phyloP scores from a whole-genome alignment of 1,140 invertebrate species.

The Drosophila pectinifera region DNA sequence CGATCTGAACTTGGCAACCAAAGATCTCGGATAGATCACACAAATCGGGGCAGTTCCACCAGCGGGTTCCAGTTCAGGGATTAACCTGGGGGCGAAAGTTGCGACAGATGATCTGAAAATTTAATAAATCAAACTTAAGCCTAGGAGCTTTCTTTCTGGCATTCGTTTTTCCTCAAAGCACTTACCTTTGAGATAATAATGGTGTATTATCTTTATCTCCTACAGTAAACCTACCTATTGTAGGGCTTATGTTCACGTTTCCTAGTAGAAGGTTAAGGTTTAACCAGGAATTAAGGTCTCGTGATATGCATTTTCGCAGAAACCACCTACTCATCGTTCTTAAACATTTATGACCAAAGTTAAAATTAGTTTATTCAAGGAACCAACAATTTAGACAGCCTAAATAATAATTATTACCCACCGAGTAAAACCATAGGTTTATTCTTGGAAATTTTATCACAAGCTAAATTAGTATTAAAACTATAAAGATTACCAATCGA shows the following conservation, averaged over 20 bases:
- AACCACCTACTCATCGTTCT: not conserved
- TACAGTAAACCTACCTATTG: no score
- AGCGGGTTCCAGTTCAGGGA: not conserved
- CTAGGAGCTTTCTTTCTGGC: not conserved
- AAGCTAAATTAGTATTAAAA: slow-evolving; percentile 25
- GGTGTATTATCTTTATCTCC: no score
- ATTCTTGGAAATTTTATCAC: slow-evolving; percentile 22
- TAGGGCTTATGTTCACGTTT: not conserved
- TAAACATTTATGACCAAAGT: no score
- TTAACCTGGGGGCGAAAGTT: slow-evolving; percentile 3
- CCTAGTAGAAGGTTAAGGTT: not conserved
- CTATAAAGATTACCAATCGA: slow-evolving; percentile 41
- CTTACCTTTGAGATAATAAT: no score
- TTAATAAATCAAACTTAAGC: not conserved
- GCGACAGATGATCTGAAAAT: not conserved
- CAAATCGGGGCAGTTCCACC: not conserved
- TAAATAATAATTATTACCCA: not conserved
- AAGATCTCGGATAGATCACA: slow-evolving; percentile 5
- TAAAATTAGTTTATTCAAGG: not conserved
- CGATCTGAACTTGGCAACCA: slow-evolving; percentile 4
- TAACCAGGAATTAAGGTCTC: not conserved
- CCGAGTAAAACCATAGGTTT: not conserved
- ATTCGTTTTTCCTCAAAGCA: no score
- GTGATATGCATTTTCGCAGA: not conserved
- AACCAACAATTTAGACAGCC: not conserved